Evolutionary conservation across 2,113 vertebrate species (phyloP).

Genomic region (Numida meleagris): DNA sequence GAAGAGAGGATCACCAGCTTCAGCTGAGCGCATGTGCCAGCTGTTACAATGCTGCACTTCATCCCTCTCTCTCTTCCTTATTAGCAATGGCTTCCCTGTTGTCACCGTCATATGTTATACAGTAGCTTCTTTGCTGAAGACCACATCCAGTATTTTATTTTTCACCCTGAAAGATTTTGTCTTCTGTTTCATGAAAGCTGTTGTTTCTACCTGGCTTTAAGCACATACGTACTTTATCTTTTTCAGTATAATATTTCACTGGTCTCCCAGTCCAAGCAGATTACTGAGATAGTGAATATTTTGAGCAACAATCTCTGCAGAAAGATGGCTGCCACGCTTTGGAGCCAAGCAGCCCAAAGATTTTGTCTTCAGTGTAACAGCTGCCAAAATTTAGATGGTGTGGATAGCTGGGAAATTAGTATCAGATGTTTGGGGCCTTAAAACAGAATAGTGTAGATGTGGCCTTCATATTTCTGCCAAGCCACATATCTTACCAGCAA

Average conservation of each 20-base stretch:
- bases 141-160: not conserved
- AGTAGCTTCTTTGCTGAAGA: not conserved
- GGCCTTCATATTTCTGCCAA: not conserved
- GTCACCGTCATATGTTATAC: not conserved
- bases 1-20: not conserved
- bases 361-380: constrained; percentile 19
- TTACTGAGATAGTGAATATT: not conserved
- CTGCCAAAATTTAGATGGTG: constrained; percentile 42
- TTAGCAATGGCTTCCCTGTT: not conserved
- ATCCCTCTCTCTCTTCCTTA: not conserved
- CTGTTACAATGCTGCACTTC: not conserved
- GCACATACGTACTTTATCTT: not conserved
- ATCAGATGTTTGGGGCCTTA: constrained; percentile 39
- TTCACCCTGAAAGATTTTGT: not conserved
- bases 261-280: not conserved
- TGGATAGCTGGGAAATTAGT: constrained; percentile 45
- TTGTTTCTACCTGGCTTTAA: not conserved
- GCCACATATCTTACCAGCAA: not conserved
- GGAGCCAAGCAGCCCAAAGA: not conserved
- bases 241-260: not conserved
- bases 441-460: not conserved
- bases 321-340: not conserved
- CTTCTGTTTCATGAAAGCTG: not conserved
- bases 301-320: not conserved
- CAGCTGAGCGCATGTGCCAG: not conserved